Base-by-base conservation (phyloP, 2,888 invertebrate species). In the Tuta absoluta region DNA sequence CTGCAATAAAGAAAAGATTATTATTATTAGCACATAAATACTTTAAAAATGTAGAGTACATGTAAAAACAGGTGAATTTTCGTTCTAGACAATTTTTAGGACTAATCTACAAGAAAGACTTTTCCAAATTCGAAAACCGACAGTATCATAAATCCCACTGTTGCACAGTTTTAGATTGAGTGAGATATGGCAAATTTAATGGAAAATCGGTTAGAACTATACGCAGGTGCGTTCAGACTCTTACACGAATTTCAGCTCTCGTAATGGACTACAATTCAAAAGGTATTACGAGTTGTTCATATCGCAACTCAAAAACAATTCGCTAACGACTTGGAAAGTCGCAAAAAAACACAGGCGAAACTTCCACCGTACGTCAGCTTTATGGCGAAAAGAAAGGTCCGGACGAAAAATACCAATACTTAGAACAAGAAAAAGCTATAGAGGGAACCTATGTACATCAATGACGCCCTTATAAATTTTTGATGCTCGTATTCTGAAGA, bases 321-420 rank as follows among this genome's bases (percentile, higher is more conserved):
- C 33, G 17, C n/a, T 56, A 56, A 61, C 41, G 61, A 61, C 61
- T 61, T 61, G 17, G 33, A 14, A 33, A 61, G 48, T 33, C 19
- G 49, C 61, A 33, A 61, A 61, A 61, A 61, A 61, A 71, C 65
- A 68, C 71, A 69, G 71, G 67, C 37, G 38, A 33, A 87, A 87
- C 82, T 87, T 87, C 80, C 80, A 82, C 79, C 84, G 82, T 81
- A 82, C 78, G 79, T 84, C 83, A 81, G 80, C 71, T 68, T 79
- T 81, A 81, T 79, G 74, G 76, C 72, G 70, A 72, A 76, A 78
- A 73, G 74, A 74, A 72, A 72, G 74, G 74, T 70, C 17, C 1
- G 11, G 45, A 45, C 45, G 45, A 45, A 45, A 45, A 45, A 45
- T 45, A 33, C 7, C 33, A 33, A 33, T 8, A 1, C 33, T 10